phyloP scores from a whole-genome alignment of 1,140 invertebrate genomes.

The Myzus persicae region DNA sequence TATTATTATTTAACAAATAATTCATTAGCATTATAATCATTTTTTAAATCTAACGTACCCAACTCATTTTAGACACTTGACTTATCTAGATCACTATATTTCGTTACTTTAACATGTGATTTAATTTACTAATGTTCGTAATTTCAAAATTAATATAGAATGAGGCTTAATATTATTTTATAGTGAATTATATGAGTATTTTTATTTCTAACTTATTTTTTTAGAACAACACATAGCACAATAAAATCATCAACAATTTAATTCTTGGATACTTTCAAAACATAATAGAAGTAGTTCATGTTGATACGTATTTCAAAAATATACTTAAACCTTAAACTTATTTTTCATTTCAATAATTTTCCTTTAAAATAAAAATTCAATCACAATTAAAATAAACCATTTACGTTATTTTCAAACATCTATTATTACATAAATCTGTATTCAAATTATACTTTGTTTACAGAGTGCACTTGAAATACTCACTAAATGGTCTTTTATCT shows the following conservation, averaged over 20 bases:
- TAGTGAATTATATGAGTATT: not conserved
- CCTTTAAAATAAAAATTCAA: not conserved
- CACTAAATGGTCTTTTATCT: not conserved
- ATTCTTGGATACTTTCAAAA: not conserved
- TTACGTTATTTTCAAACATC: not conserved
- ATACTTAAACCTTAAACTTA: not conserved
- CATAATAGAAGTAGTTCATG: not conserved
- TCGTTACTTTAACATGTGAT: not conserved
- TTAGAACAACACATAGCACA: not conserved
- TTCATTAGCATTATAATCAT: not conserved
- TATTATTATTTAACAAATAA: not conserved
- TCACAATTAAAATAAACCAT: not conserved
- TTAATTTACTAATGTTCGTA: not conserved
- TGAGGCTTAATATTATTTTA: not conserved
- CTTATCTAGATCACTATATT: not conserved
- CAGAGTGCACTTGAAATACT: not conserved
- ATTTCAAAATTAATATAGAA: not conserved
- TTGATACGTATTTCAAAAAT: not conserved
- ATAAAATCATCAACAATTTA: not conserved
- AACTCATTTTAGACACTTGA: not conserved
- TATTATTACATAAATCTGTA: not conserved
- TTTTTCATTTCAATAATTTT: not conserved
- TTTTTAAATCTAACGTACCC: not conserved
- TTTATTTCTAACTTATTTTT: not conserved
- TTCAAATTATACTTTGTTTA: not conserved